Evolutionary conservation across 53 echinoderm and acorn worm genomes (phyloP).

Genomic region (Echinometra lucunter): DNA sequence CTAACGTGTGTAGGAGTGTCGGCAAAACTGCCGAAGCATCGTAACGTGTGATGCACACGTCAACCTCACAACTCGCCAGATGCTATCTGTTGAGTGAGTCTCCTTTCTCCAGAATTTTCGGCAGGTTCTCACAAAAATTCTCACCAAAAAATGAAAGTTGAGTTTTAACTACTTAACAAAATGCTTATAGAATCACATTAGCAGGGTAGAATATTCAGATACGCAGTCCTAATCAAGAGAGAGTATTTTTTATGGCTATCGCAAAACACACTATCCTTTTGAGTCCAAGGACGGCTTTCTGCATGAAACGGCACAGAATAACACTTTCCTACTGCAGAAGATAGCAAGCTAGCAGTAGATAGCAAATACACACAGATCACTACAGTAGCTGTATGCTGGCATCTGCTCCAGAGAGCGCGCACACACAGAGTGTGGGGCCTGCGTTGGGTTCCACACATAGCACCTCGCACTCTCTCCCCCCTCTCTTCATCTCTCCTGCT

Average conservation of each 20-base stretch:
- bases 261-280: background rate
- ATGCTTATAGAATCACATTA: background rate
- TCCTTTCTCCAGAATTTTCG: background rate
- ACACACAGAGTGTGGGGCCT: constrained; percentile 36
- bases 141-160: background rate
- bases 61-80: constrained; percentile 30
- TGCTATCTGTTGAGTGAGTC: constrained; percentile 32
- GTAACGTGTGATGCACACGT: constrained; percentile 5
- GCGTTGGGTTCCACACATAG: background rate
- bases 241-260: background rate
- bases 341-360: constrained; percentile 35
- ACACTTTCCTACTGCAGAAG: background rate
- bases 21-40: background rate
- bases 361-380: constrained; percentile 30
- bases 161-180: background rate
- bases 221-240: background rate
- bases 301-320: background rate
- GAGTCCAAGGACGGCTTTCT: background rate
- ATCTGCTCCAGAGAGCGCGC: background rate
- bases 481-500: background rate
- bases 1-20: constrained; percentile 37
- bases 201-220: background rate
- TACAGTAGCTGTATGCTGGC: background rate
- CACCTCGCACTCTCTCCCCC: background rate
- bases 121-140: background rate